Evolutionary conservation across 2,888 invertebrate genomes (phyloP).

Genomic region (Gerris lacustris): DNA sequence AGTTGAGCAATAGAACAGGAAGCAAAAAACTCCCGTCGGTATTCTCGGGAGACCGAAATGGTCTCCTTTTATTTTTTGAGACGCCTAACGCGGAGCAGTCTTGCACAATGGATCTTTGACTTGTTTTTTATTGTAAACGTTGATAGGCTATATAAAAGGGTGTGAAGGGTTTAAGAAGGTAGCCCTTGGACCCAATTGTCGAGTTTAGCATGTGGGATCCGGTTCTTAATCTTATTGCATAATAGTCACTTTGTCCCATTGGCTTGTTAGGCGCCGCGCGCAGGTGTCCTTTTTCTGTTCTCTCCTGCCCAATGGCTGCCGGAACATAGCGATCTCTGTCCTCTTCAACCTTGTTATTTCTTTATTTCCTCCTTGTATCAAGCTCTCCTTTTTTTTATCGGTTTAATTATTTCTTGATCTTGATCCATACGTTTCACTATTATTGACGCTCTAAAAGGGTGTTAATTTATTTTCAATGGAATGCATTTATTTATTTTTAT

Average conservation of each 20-base stretch:
- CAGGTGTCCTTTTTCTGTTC: neutral
- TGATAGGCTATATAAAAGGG: constrained; percentile 1
- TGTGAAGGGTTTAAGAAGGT: neutral
- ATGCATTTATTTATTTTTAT: no score
- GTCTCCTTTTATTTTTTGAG: no score
- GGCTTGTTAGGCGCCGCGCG: neutral
- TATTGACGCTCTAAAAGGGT: no score
- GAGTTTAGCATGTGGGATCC: neutral
- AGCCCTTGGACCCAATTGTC: constrained; percentile 1
- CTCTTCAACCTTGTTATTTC: no score
- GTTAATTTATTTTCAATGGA: no score
- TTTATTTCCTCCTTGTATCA: neutral
- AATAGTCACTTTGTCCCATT: neutral
- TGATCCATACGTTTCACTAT: no score
- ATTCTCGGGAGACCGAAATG: no score
- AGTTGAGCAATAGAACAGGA: neutral
- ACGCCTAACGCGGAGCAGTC: no score
- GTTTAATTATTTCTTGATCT: no score
- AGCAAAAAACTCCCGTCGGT: neutral
- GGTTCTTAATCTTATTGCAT: neutral
- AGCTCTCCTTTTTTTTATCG: no score
- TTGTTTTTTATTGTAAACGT: neutral
- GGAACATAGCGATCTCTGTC: neutral
- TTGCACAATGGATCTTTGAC: no score
- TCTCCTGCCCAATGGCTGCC: neutral